These are phyloP conservation scores for Oxyscelio sp. DNA, from an alignment of 2,888 invertebrate species.

Conservation along the genomic window DNA sequence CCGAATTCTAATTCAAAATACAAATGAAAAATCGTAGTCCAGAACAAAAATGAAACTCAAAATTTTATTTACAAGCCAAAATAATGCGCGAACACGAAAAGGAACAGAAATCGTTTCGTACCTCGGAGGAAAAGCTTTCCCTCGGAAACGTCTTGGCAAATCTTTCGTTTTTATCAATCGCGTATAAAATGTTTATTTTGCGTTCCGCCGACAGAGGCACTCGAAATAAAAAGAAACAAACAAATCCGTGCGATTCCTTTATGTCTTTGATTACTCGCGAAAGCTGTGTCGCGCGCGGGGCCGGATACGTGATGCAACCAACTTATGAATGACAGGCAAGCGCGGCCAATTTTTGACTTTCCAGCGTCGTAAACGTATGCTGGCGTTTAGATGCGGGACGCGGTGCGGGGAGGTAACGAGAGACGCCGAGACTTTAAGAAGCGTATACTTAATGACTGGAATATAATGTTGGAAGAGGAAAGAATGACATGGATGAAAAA, in stretches of 20 bases:
- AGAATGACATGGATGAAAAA: slow-evolving; percentile 60
- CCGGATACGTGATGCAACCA: slow-evolving; percentile 74
- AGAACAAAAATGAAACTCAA: no score
- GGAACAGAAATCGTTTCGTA: background rate
- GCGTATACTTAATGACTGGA: slow-evolving; percentile 69
- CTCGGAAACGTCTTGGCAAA: background rate
- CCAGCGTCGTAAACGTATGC: slow-evolving; percentile 33
- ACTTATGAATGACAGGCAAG: slow-evolving; percentile 73
- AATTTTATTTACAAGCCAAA: background rate
- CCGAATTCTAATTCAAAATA: no score
- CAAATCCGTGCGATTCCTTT: slow-evolving; percentile 3
- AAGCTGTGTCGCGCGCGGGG: slow-evolving; percentile 61
- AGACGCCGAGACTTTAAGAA: slow-evolving; percentile 60
- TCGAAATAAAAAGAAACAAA: slow-evolving; percentile 4
- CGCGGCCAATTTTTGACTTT: slow-evolving; percentile 74
- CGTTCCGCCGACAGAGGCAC: background rate
- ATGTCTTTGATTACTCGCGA: slow-evolving; percentile 50
- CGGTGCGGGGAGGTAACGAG: slow-evolving; percentile 35
- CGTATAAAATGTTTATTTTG: slow-evolving; percentile 7
- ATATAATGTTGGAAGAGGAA: no score
- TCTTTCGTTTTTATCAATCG: background rate
- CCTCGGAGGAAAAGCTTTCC: background rate
- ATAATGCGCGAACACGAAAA: background rate
- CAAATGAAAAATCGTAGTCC: no score
- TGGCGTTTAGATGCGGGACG: slow-evolving; percentile 28